These are phyloP conservation scores for Anisognathus igniventris DNA, from an alignment of 2,797 vertebrate genomes.

Conservation along the genomic window DNA sequence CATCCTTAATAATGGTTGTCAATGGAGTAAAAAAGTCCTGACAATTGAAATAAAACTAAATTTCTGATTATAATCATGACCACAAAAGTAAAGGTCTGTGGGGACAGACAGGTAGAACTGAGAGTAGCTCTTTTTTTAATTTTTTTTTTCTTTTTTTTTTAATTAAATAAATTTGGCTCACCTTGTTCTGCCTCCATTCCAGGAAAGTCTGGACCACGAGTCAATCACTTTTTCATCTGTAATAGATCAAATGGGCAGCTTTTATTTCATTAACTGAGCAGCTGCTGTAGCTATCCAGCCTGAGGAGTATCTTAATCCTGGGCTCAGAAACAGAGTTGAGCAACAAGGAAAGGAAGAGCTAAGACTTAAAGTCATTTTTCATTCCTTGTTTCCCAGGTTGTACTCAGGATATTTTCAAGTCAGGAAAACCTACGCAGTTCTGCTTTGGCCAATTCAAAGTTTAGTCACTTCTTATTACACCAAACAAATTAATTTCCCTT, in stretches of 20 bases:
- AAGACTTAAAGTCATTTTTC: not conserved
- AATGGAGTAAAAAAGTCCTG: not conserved
- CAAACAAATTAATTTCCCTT: not conserved
- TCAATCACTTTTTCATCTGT: not conserved
- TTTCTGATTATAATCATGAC: not conserved
- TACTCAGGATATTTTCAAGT: not conserved
- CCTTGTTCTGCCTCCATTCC: not conserved
- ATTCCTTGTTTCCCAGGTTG: not conserved
- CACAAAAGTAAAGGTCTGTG: not conserved
- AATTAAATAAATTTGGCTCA: not conserved
- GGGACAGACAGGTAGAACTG: not conserved
- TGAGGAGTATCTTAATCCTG: not conserved
- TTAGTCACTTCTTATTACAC: not conserved
- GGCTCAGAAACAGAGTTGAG: not conserved
- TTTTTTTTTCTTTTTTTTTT: rapidly evolving
- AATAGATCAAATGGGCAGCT: not conserved
- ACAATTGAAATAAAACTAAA: not conserved
- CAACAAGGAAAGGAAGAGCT: not conserved
- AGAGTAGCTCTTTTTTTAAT: rapidly evolving
- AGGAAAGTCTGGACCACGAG: not conserved
- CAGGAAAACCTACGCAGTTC: not conserved
- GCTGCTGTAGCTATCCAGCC: not conserved
- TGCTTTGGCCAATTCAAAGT: not conserved
- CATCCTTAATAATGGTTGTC: not conserved
- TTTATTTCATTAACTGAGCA: not conserved